These are phyloP conservation scores for Forbesichthys agassizii DNA, from an alignment of 2,113 vertebrate genomes.

Conservation along the genomic window DNA sequence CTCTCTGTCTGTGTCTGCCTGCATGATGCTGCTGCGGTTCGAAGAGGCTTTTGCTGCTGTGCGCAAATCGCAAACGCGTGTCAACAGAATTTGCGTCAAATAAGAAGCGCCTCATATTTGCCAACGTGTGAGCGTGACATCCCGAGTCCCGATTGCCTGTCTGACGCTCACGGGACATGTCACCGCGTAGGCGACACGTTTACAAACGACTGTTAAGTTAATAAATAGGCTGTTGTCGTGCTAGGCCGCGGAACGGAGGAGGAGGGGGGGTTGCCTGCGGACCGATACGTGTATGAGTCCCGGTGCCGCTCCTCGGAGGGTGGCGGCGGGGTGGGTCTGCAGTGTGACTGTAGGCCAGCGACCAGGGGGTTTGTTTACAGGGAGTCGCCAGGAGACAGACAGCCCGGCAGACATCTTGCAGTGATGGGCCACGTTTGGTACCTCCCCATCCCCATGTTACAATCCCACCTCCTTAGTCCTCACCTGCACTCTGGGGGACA, in stretches of 20 bases:
- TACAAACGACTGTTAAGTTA: constrained; percentile 39
- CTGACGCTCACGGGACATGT: constrained; percentile 20
- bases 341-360: no score
- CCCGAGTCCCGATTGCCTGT: constrained; percentile 35
- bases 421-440: no score
- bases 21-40: constrained; percentile 70
- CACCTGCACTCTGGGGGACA: no score
- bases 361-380: no score
- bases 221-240: constrained; percentile 10
- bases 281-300: not conserved
- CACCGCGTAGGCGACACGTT: constrained; percentile 51
- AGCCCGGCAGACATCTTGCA: no score
- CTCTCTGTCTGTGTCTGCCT: not conserved
- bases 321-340: no score
- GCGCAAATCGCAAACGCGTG: constrained; percentile 65
- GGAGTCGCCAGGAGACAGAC: no score
- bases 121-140: not conserved
- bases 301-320: not conserved
- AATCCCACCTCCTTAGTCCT: no score
- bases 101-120: not conserved
- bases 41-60: constrained; percentile 68
- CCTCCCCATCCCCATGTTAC: no score
- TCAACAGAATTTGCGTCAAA: constrained; percentile 7
- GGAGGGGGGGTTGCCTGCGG: constrained; percentile 23
- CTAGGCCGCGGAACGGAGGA: constrained; percentile 31